Base-by-base conservation (phyloP, 2,888 invertebrate species). In the Lasioglossum zephyrum region DNA sequence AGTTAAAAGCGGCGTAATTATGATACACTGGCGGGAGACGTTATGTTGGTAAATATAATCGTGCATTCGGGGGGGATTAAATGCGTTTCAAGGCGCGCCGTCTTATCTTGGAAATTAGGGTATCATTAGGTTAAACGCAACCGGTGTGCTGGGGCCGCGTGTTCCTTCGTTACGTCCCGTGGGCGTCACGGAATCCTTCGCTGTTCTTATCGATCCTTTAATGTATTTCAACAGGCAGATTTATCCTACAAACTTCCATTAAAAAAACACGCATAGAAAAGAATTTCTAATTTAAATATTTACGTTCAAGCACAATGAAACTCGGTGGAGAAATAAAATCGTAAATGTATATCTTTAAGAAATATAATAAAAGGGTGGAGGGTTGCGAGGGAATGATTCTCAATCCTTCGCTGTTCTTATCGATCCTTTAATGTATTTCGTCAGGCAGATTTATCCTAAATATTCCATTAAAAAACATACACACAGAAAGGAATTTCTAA, bases 1-100 rank as follows among this genome's bases (percentile, higher is more conserved):
- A 70, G 73, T 84, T 77, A 74, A 73, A 70, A 84, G 77, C 81
- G 26, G 22, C 73, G 49, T 77, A 81, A 84, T 69, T 73, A 73
- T 63, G 77, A 74, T 77, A 69, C 69, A 74, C 39, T 31, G 66
- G 57, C 73, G 66, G 36, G 31, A 63, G 63, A 49, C 63, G 31
- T 5, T 77, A 22, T 44, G 41, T 57, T 41, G 39, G 78, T 78
- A 78, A 82, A 78, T 57, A 77, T 31, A 69, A 31, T 39, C 69
- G 47, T 53, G 31, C n/a, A 39, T 74, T 49, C 16, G 36, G 18
- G 4, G 16, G 16, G 13, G 49, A 47, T 77, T 36, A n/a, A 66
- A 41, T 9, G 44, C n/a, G 60, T 26, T 63, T 31, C 31, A 36
- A 63, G 26, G 16, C 26, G 13, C 26, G 26, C 31, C 31, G 60